Evolutionary conservation across 1,140 invertebrate genomes (phyloP), one percentile per base, ranked within the genome.

Genomic region (Ceratosolen fusciceps): DNA sequence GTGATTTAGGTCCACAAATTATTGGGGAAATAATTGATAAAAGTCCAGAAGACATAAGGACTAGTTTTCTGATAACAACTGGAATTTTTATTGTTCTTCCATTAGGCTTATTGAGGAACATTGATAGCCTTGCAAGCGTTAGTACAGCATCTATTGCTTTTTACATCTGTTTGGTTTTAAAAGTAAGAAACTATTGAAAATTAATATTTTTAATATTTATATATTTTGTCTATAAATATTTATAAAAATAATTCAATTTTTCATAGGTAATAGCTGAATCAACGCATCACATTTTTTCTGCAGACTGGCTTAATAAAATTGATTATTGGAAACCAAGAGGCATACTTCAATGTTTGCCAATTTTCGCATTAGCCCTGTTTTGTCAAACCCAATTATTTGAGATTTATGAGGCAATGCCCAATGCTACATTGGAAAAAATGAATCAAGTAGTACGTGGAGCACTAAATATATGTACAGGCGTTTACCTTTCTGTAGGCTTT

Each of bases 351-450:
- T 97, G 96, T 89, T 91, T 99, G 81, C 98, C 98, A 1, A 98
- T 99, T 81, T 97, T 98, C 90, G 95, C 96, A 29, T 97, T 98
- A 95, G 97, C 97, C 2, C 91, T 98, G 60, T 98, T 96, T 80
- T 98, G 97, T 91, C 97, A 99, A 92, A 98, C 97, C 93, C 98
- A 99, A 91, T 89, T 99, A 39, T 99, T 99, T 91, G 96, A 98
- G 88, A 95, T 99, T 77, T 99, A 98, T 87, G 97, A 98, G 83
- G 94, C 95, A 12, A 91, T 98, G 39, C 95, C 96, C 2, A 96
- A 97, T 85, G 93, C 95, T 47, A 96, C 96, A 16, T 87, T 98
- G 54, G 96, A 97, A 80, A 96, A 95, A 86, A 96, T 99, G 93
- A 97, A 98, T 86, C 87, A 92, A 81, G 94, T 98, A 74, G 95